Conservation (phyloP, 2,888 invertebrate species). For the Noctuana brunneofusca region DNA sequence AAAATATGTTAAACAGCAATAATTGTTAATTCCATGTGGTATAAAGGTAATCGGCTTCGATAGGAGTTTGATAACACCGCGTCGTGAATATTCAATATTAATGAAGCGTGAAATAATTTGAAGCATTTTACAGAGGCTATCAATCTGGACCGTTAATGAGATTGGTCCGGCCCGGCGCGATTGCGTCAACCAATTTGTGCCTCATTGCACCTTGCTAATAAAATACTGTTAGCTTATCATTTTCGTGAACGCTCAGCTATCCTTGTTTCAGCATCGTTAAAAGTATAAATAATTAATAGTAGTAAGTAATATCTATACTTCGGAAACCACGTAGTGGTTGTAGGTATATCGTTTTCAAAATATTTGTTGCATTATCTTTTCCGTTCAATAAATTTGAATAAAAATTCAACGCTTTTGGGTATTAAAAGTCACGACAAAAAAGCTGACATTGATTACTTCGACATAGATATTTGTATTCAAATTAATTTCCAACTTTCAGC, state of each 20-base stretch:
- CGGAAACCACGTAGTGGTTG: no score
- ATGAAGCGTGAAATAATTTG: conserved; percentile 76
- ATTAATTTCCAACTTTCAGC: conserved; percentile 7
- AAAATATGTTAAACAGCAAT: background rate
- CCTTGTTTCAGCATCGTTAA: background rate
- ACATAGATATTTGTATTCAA: conserved; percentile 5
- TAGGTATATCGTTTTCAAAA: no score
- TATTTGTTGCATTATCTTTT: no score
- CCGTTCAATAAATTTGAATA: no score
- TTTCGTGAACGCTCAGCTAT: conserved; percentile 20
- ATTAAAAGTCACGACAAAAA: background rate
- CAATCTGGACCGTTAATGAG: conserved; percentile 77
- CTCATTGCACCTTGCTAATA: conserved; percentile 69
- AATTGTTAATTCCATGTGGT: conserved; percentile 13
- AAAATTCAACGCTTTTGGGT: background rate
- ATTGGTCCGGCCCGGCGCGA: conserved; percentile 67
- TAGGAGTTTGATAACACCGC: conserved; percentile 39
- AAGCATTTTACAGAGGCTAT: conserved; percentile 74
- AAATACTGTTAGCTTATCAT: conserved; percentile 52
- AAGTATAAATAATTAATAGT: background rate
- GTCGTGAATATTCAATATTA: conserved; percentile 70
- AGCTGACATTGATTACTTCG: background rate
- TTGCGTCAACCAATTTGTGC: conserved; percentile 72
- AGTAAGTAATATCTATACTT: background rate
- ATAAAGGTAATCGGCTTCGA: conserved; percentile 3